Conservation (phyloP, 2,797 vertebrate species). For the Eupleurogrammus muticus region DNA sequence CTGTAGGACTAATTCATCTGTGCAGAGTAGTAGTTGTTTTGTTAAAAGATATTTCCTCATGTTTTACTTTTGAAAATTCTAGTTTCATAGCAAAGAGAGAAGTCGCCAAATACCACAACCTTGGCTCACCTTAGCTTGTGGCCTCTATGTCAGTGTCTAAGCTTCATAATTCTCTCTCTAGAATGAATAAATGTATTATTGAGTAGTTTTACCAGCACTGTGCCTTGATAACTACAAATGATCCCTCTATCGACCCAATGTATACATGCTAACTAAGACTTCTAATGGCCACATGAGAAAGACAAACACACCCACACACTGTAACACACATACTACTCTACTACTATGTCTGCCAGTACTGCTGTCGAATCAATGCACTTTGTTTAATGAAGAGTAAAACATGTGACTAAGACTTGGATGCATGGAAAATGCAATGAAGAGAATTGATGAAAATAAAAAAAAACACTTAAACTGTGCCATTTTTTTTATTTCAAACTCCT, state of each 20-base stretch:
- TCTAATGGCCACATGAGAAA: constrained; percentile 39
- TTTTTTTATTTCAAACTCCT: constrained; percentile 54
- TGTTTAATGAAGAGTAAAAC: constrained; percentile 70
- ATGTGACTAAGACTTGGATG: constrained; percentile 60
- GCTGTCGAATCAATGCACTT: constrained; percentile 77
- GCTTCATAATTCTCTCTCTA: constrained; percentile 23
- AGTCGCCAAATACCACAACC: constrained; percentile 36
- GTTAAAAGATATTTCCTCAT: constrained; percentile 51
- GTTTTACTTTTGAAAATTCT: constrained; percentile 48
- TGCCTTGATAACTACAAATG: constrained; percentile 30
- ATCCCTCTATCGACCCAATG: constrained; percentile 29
- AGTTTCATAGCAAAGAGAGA: constrained; percentile 54
- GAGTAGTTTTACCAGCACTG: constrained; percentile 16
- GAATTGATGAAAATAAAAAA: constrained; percentile 44
- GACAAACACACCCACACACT: constrained; percentile 26
- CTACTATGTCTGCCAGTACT: constrained; percentile 51
- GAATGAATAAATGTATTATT: constrained; percentile 8
- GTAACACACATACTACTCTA: constrained; percentile 37
- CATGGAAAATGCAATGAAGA: constrained; percentile 75
- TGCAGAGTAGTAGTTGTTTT: constrained; percentile 56
- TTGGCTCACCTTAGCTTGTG: constrained; percentile 31
- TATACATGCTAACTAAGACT: constrained; percentile 53
- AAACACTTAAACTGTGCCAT: constrained; percentile 8
- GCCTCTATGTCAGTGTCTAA: constrained; percentile 26
- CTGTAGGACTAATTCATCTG: constrained; percentile 46